These are phyloP conservation scores for Diploptera punctata DNA, from an alignment of 2,888 invertebrate species.

Conservation along the genomic window DNA sequence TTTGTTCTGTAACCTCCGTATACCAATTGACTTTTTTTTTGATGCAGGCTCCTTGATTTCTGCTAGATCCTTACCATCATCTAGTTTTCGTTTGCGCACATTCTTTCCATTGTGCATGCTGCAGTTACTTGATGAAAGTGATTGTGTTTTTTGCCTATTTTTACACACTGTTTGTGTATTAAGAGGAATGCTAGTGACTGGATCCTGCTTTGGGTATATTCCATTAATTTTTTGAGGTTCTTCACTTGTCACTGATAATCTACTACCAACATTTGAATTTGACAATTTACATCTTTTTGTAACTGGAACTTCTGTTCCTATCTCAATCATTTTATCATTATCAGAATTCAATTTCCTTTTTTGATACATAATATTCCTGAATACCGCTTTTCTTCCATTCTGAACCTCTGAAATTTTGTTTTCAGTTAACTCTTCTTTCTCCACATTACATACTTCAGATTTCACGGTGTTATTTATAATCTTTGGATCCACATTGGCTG, in stretches of 20 bases:
- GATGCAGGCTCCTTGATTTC: conserved; percentile 37
- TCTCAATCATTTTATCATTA: not conserved
- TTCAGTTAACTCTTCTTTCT: conserved; percentile 13
- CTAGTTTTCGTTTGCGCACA: conserved; percentile 35
- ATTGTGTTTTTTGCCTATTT: conserved; percentile 25
- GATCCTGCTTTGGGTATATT: not conserved
- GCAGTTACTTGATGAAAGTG: conserved; percentile 35
- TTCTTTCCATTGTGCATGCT: conserved; percentile 28
- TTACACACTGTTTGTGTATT: conserved; percentile 22
- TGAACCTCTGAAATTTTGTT: not conserved
- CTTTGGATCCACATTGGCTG: conserved; percentile 2
- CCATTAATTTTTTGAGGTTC: not conserved
- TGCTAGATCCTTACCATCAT: conserved; percentile 28
- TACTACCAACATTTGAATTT: not conserved
- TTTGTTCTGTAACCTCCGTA: conserved; percentile 28
- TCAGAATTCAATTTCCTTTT: conserved; percentile 31
- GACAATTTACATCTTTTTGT: conserved; percentile 36
- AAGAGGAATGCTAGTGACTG: not conserved
- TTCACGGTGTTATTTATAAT: conserved; percentile 28
- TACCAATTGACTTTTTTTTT: conserved; percentile 24
- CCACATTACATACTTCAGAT: conserved; percentile 6
- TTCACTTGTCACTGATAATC: not conserved
- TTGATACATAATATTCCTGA: not conserved
- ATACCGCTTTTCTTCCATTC: conserved; percentile 4
- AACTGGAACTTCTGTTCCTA: conserved; percentile 19